phyloP scores from a whole-genome alignment of 2,113 vertebrate genomes.

The Eupsittula cactorum region DNA sequence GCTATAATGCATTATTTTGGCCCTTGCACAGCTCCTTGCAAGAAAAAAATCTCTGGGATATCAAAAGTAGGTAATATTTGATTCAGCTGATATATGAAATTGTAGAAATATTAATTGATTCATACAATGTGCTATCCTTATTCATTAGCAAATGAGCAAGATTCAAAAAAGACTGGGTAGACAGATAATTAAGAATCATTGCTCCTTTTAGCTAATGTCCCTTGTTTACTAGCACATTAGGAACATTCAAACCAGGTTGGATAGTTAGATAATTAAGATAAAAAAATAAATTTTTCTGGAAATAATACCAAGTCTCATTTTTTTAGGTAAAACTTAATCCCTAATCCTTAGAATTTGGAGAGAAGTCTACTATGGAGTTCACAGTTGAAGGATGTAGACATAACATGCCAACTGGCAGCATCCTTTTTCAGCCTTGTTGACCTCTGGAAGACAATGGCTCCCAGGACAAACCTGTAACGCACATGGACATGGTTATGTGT shows the following conservation, averaged over 20 bases:
- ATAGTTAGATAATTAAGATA: background rate
- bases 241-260: background rate
- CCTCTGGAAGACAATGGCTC: background rate
- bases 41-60: background rate
- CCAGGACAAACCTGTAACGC: background rate
- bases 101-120: background rate
- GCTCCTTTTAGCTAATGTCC: background rate
- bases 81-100: background rate
- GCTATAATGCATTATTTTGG: background rate
- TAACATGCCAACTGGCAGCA: background rate
- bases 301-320: background rate
- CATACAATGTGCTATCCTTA: background rate
- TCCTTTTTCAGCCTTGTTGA: background rate
- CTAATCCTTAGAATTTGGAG: background rate
- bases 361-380: background rate
- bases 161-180: background rate
- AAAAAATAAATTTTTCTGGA: background rate
- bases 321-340: background rate
- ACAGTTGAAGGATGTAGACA: background rate
- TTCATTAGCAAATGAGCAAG: background rate
- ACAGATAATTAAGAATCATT: background rate
- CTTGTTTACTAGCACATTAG: background rate
- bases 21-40: background rate
- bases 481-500: background rate
- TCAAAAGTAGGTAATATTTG: background rate